Percentiles rank a stretch among this genome's conserved stretches.
These are phyloP conservation scores for Eristalinus aeneus DNA, from an alignment of 2,888 invertebrate genomes.

Conservation along the genomic window DNA sequence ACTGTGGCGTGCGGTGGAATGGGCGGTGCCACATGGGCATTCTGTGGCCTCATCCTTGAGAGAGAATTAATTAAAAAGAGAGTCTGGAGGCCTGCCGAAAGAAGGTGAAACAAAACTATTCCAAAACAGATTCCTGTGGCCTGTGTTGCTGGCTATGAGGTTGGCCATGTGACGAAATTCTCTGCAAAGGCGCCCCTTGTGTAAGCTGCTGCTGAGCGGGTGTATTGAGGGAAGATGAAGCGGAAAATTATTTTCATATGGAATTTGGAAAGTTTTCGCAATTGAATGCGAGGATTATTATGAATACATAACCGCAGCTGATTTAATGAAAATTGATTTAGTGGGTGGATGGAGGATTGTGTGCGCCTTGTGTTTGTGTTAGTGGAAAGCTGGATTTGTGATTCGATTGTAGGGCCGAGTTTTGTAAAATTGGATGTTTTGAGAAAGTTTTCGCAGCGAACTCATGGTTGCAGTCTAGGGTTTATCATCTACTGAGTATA, in stretches of 20 bases:
- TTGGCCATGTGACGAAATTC: not conserved
- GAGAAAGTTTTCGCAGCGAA: too few relatives aligned
- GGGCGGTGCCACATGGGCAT: not conserved
- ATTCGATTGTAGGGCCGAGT: too few relatives aligned
- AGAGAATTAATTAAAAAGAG: conserved; percentile 31
- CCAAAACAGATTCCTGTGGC: not conserved
- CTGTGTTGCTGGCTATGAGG: not conserved
- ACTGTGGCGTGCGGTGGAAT: not conserved
- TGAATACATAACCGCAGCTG: not conserved
- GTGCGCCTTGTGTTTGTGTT: not conserved
- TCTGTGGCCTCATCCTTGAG: conserved; percentile 9
- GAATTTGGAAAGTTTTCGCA: not conserved
- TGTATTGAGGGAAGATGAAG: not conserved
- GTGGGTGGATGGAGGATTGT: not conserved
- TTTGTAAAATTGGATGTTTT: too few relatives aligned
- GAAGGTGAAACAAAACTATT: not conserved
- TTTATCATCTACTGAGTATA: too few relatives aligned
- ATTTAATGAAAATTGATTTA: not conserved
- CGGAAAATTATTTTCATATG: not conserved
- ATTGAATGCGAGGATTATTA: not conserved
- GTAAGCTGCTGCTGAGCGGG: not conserved
- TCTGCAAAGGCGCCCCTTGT: not conserved
- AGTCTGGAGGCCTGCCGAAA: not conserved
- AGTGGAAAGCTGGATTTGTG: too few relatives aligned
- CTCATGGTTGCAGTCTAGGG: too few relatives aligned